phyloP scores from a whole-genome alignment of 2,113 vertebrate species.

The Phasianus colchicus region DNA sequence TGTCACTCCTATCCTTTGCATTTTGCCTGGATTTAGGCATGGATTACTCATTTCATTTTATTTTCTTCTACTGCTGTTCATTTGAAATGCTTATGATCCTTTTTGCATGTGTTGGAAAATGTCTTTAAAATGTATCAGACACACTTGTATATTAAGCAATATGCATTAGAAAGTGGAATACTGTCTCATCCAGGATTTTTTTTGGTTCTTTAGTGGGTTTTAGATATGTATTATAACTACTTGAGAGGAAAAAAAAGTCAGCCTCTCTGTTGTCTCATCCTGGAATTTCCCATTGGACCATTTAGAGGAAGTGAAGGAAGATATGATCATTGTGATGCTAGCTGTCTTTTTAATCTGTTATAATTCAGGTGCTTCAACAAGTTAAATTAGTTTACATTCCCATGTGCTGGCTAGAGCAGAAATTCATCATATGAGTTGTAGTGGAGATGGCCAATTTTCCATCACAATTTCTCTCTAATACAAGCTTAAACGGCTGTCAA shows the following conservation, averaged over 20 bases:
- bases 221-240: background rate
- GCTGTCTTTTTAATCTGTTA: background rate
- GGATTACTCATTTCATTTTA: background rate
- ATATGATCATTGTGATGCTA: background rate
- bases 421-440: background rate
- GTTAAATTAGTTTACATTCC: background rate
- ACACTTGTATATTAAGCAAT: background rate
- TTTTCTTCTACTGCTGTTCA: background rate
- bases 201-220: conserved; percentile 15
- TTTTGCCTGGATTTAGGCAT: background rate
- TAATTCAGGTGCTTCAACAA: background rate
- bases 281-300: background rate
- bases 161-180: background rate
- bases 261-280: background rate
- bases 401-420: background rate
- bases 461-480: background rate
- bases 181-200: background rate
- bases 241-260: background rate
- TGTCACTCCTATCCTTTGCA: background rate
- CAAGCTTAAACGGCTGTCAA: conserved; percentile 1
- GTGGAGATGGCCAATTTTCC: conserved; percentile 17
- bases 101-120: conserved; percentile 14
- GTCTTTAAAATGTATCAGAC: background rate
- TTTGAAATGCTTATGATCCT: background rate
- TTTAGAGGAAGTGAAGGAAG: background rate